Evolutionary conservation across 2,888 invertebrate genomes (phyloP).

Genomic region (Syritta pipiens): DNA sequence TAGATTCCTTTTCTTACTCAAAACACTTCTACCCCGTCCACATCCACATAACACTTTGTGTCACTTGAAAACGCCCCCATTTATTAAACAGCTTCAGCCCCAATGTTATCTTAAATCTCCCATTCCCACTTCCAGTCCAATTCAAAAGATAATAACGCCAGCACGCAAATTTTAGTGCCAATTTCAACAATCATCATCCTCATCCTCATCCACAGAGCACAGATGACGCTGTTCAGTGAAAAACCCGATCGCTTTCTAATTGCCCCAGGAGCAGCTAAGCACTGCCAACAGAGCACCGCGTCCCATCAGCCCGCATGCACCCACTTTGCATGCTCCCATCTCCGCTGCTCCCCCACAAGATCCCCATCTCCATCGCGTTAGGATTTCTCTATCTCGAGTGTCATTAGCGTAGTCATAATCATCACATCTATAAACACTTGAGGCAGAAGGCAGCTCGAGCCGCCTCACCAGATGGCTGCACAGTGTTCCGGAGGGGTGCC

Average conservation of each 20-base stretch:
- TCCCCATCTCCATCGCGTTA: slow-evolving; percentile 18
- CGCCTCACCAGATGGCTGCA: slow-evolving; percentile 45
- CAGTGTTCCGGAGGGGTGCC: slow-evolving; percentile 17
- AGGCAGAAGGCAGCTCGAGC: slow-evolving; percentile 9
- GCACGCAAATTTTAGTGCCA: slow-evolving; percentile 24
- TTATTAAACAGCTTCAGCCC: too few species aligned
- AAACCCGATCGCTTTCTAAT: slow-evolving; percentile 32
- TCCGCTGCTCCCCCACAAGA: not conserved
- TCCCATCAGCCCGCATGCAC: slow-evolving; percentile 19
- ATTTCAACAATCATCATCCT: slow-evolving; percentile 27
- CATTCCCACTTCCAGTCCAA: not conserved
- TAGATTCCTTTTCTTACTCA: too few species aligned
- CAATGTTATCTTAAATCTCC: too few species aligned
- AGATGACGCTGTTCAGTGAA: not conserved
- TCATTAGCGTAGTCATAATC: slow-evolving; percentile 64
- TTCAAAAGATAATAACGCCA: slow-evolving; percentile 21
- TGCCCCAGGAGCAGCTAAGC: slow-evolving; percentile 13
- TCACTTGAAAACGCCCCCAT: too few species aligned
- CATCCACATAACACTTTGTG: too few species aligned
- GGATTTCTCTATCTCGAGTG: slow-evolving; percentile 25
- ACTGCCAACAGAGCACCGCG: slow-evolving; percentile 11
- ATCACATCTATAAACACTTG: slow-evolving; percentile 60
- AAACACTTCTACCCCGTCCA: too few species aligned
- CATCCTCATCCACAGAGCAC: slow-evolving; percentile 12
- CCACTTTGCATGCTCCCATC: slow-evolving; percentile 33